Percentiles rank a stretch among this genome's conserved stretches.
Conservation (phyloP, 1,140 invertebrate genomes). For the Drosophila murphyi region DNA sequence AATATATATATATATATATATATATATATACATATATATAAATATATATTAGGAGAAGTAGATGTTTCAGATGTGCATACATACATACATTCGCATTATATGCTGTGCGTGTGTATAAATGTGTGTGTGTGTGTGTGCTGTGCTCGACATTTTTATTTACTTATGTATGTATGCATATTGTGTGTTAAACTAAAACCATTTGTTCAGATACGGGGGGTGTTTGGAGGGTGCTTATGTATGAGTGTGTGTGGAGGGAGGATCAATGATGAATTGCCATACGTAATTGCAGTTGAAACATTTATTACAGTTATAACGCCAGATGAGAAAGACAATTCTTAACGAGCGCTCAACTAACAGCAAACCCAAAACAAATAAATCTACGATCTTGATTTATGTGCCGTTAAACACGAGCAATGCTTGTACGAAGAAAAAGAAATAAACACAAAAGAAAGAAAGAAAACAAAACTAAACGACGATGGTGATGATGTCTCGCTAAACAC, state of each 20-base stretch:
- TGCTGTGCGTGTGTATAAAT: slow-evolving; percentile 29
- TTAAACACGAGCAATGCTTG: slow-evolving; percentile 36
- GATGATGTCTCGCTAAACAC: slow-evolving; percentile 36
- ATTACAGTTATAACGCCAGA: slow-evolving; percentile 19
- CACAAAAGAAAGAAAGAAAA: slow-evolving; percentile 7
- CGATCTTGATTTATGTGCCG: slow-evolving; percentile 14
- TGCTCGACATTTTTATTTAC: slow-evolving; percentile 9
- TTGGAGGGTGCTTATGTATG: slow-evolving; percentile 33
- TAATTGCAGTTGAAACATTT: slow-evolving; percentile 50
- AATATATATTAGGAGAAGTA: slow-evolving; percentile 13
- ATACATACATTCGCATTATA: slow-evolving; percentile 46
- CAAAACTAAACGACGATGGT: slow-evolving; percentile 28
- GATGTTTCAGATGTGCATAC: slow-evolving; percentile 43
- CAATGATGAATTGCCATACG: slow-evolving; percentile 51
- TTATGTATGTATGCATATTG: slow-evolving; percentile 26
- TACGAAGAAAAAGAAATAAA: slow-evolving; percentile 4
- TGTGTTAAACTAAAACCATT: slow-evolving; percentile 31
- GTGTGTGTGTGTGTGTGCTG: slow-evolving; percentile 15
- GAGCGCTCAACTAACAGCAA: slow-evolving; percentile 52
- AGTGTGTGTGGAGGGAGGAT: slow-evolving; percentile 34
- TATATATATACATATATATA: background rate
- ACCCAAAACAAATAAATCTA: slow-evolving; percentile 49
- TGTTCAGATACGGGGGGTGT: slow-evolving; percentile 29
- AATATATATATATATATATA: background rate
- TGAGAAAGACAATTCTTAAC: background rate